Percentiles rank a stretch among this genome's conserved stretches.
Evolutionary conservation across 2,888 invertebrate genomes (phyloP).

Genomic region (Diadegma fenestrale): DNA sequence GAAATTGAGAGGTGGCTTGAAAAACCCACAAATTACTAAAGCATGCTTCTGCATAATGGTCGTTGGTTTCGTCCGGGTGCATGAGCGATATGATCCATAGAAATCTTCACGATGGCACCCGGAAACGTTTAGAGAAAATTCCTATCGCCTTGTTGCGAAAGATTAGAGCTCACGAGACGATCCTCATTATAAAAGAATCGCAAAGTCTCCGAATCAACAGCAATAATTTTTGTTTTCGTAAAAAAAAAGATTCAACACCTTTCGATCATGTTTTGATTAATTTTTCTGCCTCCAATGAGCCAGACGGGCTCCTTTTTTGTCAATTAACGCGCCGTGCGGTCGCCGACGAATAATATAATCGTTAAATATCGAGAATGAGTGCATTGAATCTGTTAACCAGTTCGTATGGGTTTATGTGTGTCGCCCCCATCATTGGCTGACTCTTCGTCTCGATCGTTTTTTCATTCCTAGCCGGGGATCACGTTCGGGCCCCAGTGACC

Average conservation of each 20-base stretch:
- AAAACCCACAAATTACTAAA: slow-evolving; percentile 55
- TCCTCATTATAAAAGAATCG: not conserved
- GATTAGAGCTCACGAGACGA: slow-evolving; percentile 4
- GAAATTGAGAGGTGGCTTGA: slow-evolving; percentile 17
- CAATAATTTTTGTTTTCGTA: not conserved
- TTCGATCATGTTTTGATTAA: not conserved
- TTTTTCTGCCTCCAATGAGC: not conserved
- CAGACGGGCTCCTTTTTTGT: not conserved
- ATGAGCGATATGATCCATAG: not conserved
- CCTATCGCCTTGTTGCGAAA: not conserved
- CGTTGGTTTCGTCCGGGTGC: slow-evolving; percentile 1
- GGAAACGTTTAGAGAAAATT: slow-evolving; percentile 44
- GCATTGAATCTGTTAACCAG: slow-evolving; percentile 45
- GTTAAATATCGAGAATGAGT: slow-evolving; percentile 9
- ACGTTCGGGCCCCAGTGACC: slow-evolving; percentile 71
- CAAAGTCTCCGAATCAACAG: not conserved
- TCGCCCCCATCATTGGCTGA: slow-evolving; percentile 47
- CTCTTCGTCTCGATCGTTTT: slow-evolving; percentile 31
- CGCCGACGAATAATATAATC: slow-evolving; percentile 4
- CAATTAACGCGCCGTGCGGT: not conserved
- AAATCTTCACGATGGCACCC: slow-evolving; percentile 20
- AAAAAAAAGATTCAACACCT: not conserved
- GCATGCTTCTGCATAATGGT: slow-evolving; percentile 40
- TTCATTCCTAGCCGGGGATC: slow-evolving; percentile 40
- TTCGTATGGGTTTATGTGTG: slow-evolving; percentile 57